phyloP scores from a whole-genome alignment of 1,140 invertebrate species.

The Drosophila nannoptera region DNA sequence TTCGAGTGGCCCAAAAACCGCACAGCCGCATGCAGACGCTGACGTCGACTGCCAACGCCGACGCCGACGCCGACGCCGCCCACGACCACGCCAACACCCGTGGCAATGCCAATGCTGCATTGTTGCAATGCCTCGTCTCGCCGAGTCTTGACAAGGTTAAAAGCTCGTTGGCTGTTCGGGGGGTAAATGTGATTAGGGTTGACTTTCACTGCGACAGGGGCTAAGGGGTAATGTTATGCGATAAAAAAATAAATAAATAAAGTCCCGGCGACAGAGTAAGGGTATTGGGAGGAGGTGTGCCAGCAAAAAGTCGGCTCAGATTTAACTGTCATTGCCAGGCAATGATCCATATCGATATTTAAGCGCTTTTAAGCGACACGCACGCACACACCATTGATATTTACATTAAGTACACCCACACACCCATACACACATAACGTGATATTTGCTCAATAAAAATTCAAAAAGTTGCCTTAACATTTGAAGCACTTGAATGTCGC shows the following conservation, averaged over 20 bases:
- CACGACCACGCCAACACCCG: not conserved
- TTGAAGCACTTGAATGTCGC: slow-evolving; percentile 63
- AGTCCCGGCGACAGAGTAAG: not conserved
- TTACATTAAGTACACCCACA: slow-evolving; percentile 21
- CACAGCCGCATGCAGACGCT: slow-evolving; percentile 20
- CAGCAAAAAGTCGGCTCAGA: slow-evolving; percentile 29
- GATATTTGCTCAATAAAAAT: slow-evolving; percentile 67
- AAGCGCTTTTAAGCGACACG: slow-evolving; percentile 62
- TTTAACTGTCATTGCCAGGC: slow-evolving; percentile 44
- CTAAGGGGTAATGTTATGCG: not conserved
- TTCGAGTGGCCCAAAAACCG: slow-evolving; percentile 36
- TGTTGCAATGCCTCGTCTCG: slow-evolving; percentile 29
- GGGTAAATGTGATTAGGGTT: slow-evolving; percentile 51
- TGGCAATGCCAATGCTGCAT: slow-evolving; percentile 27
- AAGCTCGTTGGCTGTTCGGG: slow-evolving; percentile 15
- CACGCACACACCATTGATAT: slow-evolving; percentile 28
- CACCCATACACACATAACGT: slow-evolving; percentile 38
- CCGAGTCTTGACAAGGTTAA: slow-evolving; percentile 37
- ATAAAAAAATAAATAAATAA: slow-evolving; percentile 2
- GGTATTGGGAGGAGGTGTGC: not conserved
- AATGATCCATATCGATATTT: slow-evolving; percentile 70
- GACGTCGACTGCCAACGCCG: slow-evolving; percentile 14
- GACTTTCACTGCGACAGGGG: slow-evolving; percentile 18
- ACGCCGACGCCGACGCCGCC: slow-evolving; percentile 1
- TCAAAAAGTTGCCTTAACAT: slow-evolving; percentile 51